Percentiles rank a stretch among this genome's conserved stretches.
Conservation (phyloP, 2,797 vertebrate genomes). For the Octomys mimax region DNA sequence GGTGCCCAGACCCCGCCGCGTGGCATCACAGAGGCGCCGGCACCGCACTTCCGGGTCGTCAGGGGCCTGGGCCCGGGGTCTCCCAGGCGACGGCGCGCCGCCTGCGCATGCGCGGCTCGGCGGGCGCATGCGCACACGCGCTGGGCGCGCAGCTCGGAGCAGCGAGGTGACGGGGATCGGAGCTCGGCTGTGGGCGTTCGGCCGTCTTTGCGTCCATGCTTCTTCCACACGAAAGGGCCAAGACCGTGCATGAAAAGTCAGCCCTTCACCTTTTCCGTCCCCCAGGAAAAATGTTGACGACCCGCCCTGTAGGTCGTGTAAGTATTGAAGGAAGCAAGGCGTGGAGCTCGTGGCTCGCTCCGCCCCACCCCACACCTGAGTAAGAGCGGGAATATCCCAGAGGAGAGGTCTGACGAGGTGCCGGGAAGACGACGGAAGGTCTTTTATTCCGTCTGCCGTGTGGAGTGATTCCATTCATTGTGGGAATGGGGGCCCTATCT, state of each 20-base stretch:
- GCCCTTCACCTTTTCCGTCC: not conserved
- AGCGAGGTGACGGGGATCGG: not conserved
- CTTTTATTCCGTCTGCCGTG: not conserved
- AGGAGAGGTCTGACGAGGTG: not conserved
- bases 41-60: not conserved
- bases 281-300: not conserved
- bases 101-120: not conserved
- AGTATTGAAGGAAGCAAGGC: not conserved
- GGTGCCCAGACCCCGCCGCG: not conserved
- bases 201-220: not conserved
- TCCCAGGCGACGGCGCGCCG: not conserved
- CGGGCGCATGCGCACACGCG: not conserved
- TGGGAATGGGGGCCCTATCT: not conserved
- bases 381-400: not conserved
- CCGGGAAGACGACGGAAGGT: not conserved
- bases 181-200: not conserved
- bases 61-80: not conserved
- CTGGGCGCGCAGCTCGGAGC: rapidly evolving
- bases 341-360: not conserved
- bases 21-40: not conserved
- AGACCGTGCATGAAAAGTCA: not conserved
- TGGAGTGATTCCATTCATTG: not conserved
- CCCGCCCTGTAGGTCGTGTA: not conserved
- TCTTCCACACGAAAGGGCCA: not conserved
- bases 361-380: not conserved